A percentile compares a stretch with the other conserved stretches of the same genome.
phyloP scores from a whole-genome alignment of 2,113 vertebrate genomes.

The Aleadryas rufinucha region DNA sequence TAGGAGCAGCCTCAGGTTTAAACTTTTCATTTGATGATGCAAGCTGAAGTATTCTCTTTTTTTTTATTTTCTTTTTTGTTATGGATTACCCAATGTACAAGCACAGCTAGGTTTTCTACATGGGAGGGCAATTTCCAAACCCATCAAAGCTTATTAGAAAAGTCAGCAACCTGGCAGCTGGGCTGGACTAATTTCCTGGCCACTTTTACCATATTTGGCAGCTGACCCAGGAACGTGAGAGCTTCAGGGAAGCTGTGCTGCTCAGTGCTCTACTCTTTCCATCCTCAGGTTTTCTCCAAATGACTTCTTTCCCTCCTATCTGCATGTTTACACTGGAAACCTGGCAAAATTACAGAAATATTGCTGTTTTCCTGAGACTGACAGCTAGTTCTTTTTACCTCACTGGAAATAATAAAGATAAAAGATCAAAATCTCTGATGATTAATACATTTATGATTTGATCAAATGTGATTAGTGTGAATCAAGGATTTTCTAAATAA shows the following conservation, averaged over 20 bases:
- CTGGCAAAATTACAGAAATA: background rate
- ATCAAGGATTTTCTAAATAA: background rate
- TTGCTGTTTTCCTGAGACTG: background rate
- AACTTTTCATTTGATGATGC: background rate
- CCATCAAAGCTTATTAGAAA: background rate
- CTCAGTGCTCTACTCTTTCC: background rate
- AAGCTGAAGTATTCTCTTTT: background rate
- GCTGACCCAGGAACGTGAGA: background rate
- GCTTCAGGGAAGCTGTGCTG: background rate
- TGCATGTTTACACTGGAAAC: background rate
- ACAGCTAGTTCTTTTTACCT: background rate
- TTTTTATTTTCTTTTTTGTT: background rate
- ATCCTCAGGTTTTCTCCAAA: background rate
- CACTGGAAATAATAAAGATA: background rate
- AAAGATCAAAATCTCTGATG: background rate
- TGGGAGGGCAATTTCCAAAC: background rate
- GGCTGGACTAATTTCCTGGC: background rate
- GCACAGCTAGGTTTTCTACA: background rate
- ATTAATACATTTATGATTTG: background rate
- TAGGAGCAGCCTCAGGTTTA: background rate
- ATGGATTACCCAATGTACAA: background rate
- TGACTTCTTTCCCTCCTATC: fast-evolving
- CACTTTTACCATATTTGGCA: background rate
- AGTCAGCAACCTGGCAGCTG: background rate
- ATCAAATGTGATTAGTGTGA: background rate